Evolutionary conservation across 2,888 invertebrate species (phyloP).

Genomic region (Homarus gammarus): DNA sequence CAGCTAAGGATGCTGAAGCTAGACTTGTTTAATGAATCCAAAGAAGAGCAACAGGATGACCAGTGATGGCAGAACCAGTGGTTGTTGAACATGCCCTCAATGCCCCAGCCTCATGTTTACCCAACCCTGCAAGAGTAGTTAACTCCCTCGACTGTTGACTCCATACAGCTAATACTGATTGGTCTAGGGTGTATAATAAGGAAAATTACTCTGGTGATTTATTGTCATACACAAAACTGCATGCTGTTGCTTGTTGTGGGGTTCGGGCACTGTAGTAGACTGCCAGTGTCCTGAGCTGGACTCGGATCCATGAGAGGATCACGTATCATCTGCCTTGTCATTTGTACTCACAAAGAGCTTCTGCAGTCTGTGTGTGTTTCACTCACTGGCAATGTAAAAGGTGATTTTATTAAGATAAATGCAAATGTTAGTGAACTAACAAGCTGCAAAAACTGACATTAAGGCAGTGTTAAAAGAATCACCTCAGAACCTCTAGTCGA

Average conservation of each 20-base stretch:
- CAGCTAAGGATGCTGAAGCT: slow-evolving; percentile 74
- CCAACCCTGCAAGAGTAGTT: slow-evolving; percentile 5
- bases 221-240: slow-evolving; percentile 6
- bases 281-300: slow-evolving; percentile 26
- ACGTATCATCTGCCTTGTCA: slow-evolving; percentile 47
- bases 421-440: slow-evolving; percentile 21
- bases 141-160: background rate
- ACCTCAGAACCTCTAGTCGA: slow-evolving; percentile 60
- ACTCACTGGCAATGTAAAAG: slow-evolving; percentile 25
- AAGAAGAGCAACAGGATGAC: slow-evolving; percentile 36
- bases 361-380: slow-evolving; percentile 41
- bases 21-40: slow-evolving; percentile 69
- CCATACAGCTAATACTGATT: slow-evolving; percentile 5
- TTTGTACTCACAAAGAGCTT: slow-evolving; percentile 34
- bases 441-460: slow-evolving; percentile 11
- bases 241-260: slow-evolving; percentile 9
- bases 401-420: slow-evolving; percentile 29
- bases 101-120: background rate
- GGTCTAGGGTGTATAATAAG: background rate
- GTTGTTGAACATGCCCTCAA: background rate
- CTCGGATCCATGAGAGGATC: slow-evolving; percentile 4
- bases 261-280: slow-evolving; percentile 6
- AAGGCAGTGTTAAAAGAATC: slow-evolving; percentile 40
- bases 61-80: slow-evolving; percentile 14
- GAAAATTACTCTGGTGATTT: background rate